Evolutionary conservation across 30 jellyfish, hydroid and myxozoan genomes (phyloP), one percentile per base, ranked within the genome.

Genomic region (Sanderia malayensis): DNA sequence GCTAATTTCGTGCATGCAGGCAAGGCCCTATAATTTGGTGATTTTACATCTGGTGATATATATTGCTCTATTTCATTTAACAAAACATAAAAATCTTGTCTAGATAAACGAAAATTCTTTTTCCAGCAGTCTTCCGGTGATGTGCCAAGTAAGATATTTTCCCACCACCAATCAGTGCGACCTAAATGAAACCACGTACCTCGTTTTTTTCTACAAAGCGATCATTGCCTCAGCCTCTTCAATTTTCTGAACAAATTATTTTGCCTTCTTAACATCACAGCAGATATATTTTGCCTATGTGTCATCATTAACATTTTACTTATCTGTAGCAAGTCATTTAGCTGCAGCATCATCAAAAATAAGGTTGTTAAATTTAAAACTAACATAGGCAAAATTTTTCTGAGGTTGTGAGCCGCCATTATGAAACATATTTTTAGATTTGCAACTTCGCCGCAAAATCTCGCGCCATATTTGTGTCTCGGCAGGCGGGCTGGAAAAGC

Each of bases 21-120:
- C 37, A 75, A 61, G 33, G 87, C 87, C 67, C 71, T 58, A 41
- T 28, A 41, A 32, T 60, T 61, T 10, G 87, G 87, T 58, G 87
- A 74, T 44, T 23, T 18, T 18, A 30, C 23, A 31, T 37, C 59
- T 29, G 84, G 87, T 61, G 82, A 17, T 32, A 61, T 58, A 33
- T 58, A 75, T 31, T 19, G 41, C 6, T 33, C 24, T 18, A 75
- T 32, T 61, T 75, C 47, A 22, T 75, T 31, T 2, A 58, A 63
- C 23, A 75, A 32, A 46, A n/a, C 24, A 18, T n/a, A 22, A 30
- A 73, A 73, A 23, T 73, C 85, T 0, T 28, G 32, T 22, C 67
- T 1, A 15, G 80, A 73, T 31, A 58, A 46, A 23, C 82, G 70
- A 44, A 59, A 59, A 32, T 75, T 58, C 37, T 61, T 34, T 44